These are phyloP conservation scores for Acinonyx jubatus DNA, from an alignment of 2,113 vertebrate genomes.

Conservation along the genomic window DNA sequence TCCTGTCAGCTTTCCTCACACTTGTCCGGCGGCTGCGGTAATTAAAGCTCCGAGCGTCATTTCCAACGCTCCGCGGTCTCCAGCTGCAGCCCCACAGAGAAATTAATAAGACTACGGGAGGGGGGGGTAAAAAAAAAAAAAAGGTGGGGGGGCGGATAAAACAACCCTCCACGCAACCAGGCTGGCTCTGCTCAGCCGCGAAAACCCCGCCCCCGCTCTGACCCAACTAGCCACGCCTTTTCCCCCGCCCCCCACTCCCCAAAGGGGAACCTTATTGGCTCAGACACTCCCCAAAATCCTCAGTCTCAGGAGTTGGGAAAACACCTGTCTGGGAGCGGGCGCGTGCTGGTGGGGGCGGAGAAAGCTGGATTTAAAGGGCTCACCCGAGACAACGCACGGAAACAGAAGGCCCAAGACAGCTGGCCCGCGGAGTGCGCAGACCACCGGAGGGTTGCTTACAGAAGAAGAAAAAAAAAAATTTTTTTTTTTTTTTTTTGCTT, in stretches of 20 bases:
- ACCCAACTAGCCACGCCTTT: slow-evolving; percentile 65
- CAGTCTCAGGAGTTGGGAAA: slow-evolving; percentile 72
- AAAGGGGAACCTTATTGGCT: slow-evolving; percentile 66
- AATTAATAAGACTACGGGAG: slow-evolving; percentile 71
- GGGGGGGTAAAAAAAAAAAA: not conserved
- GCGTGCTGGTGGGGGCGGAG: not conserved
- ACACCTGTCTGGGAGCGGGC: slow-evolving; percentile 79
- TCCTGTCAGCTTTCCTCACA: slow-evolving; percentile 66
- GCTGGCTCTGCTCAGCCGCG: slow-evolving; percentile 40
- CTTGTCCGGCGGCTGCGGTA: slow-evolving; percentile 74
- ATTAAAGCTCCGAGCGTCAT: slow-evolving; percentile 76
- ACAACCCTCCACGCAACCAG: slow-evolving; percentile 67
- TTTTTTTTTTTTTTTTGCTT: not conserved
- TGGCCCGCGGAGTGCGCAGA: not conserved
- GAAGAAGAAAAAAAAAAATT: not conserved
- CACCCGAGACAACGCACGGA: not conserved
- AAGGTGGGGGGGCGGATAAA: not conserved
- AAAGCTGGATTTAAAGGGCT: slow-evolving; percentile 48
- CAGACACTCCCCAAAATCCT: slow-evolving; percentile 59
- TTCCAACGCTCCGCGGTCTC: slow-evolving; percentile 70
- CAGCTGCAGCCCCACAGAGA: slow-evolving; percentile 76
- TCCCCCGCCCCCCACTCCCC: slow-evolving; percentile 29
- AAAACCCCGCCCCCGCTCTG: slow-evolving; percentile 73
- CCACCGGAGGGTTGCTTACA: not conserved
- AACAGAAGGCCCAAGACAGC: not conserved